Evolutionary conservation across 2,797 vertebrate genomes (phyloP), one percentile per base, ranked within the genome.

Genomic region (Octomys mimax): DNA sequence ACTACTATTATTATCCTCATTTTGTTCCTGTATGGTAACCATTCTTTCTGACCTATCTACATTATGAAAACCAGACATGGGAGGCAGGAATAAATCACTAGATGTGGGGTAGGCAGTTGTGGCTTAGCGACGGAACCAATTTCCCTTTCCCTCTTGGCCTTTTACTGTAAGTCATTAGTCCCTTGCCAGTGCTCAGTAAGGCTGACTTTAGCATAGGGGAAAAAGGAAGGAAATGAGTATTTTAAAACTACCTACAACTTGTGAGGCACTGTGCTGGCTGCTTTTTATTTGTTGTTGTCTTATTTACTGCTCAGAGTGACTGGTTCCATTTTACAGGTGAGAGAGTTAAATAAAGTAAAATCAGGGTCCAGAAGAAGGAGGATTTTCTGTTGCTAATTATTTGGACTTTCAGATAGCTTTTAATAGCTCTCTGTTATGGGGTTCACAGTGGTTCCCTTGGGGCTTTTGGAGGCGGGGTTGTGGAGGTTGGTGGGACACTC

Each of bases 131-230:
- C 4, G 68, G 75, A 90, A 68, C 39, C 7, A 86, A 80, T 95
- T 90, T 28, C 54, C 46, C 61, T 31, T 87, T 96, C 62, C 68
- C 54, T 79, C 28, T 62, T 70, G 42, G 36, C 12, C 92, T 96
- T 96, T 93, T 33, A 59, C 75, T 52, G 88, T 77, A 81, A 88
- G 75, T 57, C 52, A 22, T 92, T 88, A 77, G 33, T 70, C 24
- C n/a, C 64, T 33, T 87, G 73, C 91, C 16, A 86, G 22, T 49
- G 52, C n/a, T 82, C 90, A 87, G 6, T 66, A 81, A 92, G 54
- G 49, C 33, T 75, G 1, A 92, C 64, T 91, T 93, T 49, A 61
- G 59, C 16, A 62, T 66, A 68, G 62, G 24, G 57, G 79, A 93
- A 68, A 46, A 95, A 88, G 49, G 21, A 77, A 91, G 62, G 12